Evolutionary conservation across 2,113 vertebrate genomes (phyloP), one percentile per base, ranked within the genome.

Genomic region (Nanorana parkeri): DNA sequence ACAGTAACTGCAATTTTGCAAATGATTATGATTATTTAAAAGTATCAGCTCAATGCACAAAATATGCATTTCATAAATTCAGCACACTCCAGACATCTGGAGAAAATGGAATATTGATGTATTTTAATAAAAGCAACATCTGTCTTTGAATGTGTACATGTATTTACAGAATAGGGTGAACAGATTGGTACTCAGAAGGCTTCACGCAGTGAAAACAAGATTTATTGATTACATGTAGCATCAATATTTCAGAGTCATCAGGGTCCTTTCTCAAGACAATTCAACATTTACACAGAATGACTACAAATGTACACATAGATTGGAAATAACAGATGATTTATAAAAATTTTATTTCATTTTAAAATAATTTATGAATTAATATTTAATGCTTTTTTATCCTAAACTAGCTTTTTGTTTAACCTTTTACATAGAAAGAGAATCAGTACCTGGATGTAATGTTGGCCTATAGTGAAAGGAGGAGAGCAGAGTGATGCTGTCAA

Each of bases 221-320:
- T 75, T 75, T 75, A 75, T 75, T 75, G 72, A 75, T 75, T 75
- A 60, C 54, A 73, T 60, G 72, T 75, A 75, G 72, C 20, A 75
- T 75, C 36, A 60, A 75, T 75, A 73, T 73, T 73, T 73, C 69
- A 56, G 24, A 60, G 72, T 61, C 28, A 61, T 56, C 20, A 24
- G 72, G 72, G 55, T 32, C 72, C 7, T 60, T 56, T 75, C 55
- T 75, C 72, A 75, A 61, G 72, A 41, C 55, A 75, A 61, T 60
- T 32, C 13, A 11, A 75, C 21, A 29, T 41, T 61, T 60, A 75
- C 72, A 41, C 55, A 61, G 29, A 13, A 28, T 41, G 72, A 60
- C n/a, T 36, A 75, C 47, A 60, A 61, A 75, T 74, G n/a, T n/a
- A 26, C 54, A 60, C 28, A 60, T 29, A 75, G 72, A 61, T 24